Conservation (phyloP, 2,888 invertebrate genomes). For the Poecilobothrus nobilitatus region DNA sequence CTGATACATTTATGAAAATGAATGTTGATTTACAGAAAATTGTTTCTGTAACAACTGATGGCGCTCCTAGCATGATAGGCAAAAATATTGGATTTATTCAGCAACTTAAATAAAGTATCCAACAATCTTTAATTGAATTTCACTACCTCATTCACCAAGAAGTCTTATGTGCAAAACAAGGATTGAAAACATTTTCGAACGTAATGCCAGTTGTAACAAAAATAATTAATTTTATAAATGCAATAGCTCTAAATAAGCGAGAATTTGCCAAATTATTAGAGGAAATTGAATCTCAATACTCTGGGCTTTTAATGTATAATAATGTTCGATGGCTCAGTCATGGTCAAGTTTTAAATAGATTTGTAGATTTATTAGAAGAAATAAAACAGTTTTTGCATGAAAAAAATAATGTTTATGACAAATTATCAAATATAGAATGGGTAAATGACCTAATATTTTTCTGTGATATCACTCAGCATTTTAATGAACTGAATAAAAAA, state of each 20-base stretch:
- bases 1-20: slow-evolving; percentile 3
- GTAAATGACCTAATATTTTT: too few species aligned
- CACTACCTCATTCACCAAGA: background rate
- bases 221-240: background rate
- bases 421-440: too few species aligned
- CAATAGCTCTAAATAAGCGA: background rate
- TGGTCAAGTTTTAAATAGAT: too few species aligned
- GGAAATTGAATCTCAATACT: too few species aligned
- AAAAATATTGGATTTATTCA: slow-evolving; percentile 7
- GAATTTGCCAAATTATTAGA: background rate
- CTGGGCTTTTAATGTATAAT: background rate
- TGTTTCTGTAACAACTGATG: slow-evolving; percentile 7
- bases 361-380: too few species aligned
- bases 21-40: slow-evolving; percentile 8
- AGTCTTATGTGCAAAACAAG: slow-evolving; percentile 10
- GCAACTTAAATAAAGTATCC: slow-evolving; percentile 7
- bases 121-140: background rate
- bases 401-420: too few species aligned
- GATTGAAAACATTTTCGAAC: slow-evolving; percentile 8
- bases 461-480: too few species aligned
- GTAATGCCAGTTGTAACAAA: slow-evolving; percentile 4
- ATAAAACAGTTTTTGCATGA: too few species aligned
- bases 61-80: background rate
- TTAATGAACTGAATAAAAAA: too few species aligned
- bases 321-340: too few species aligned